Evolutionary conservation across 2,888 invertebrate species (phyloP).

Genomic region (Alentia gelatinosa): DNA sequence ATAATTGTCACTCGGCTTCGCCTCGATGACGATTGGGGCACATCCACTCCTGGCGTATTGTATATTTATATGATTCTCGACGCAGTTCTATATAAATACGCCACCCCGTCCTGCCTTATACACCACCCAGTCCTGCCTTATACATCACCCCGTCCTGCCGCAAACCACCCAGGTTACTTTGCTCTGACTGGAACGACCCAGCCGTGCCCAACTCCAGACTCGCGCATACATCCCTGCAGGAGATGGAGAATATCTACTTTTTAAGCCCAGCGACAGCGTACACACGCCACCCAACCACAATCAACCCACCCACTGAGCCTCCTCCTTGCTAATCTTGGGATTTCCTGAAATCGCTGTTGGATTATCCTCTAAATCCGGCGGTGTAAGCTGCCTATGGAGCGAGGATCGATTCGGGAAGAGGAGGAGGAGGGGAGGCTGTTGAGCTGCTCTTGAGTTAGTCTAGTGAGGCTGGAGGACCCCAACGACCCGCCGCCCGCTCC

Average conservation of each 20-base stretch:
- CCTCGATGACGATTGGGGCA: no score
- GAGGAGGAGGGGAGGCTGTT: no score
- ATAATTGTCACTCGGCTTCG: no score
- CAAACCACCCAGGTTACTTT: background rate
- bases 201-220: background rate
- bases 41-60: no score
- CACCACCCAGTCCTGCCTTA: background rate
- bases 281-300: background rate
- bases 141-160: background rate
- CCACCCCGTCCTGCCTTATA: background rate
- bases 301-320: background rate
- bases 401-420: background rate
- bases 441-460: background rate
- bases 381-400: background rate
- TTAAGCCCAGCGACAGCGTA: background rate
- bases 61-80: no score
- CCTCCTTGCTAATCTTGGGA: background rate
- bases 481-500: background rate
- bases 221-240: background rate
- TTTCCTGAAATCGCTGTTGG: background rate
- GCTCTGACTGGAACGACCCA: no score
- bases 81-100: no score
- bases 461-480: background rate
- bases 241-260: no score
- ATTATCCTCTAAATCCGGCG: background rate